Conservation (phyloP, 2,888 invertebrate genomes). For the Watsonalla cultraria region DNA sequence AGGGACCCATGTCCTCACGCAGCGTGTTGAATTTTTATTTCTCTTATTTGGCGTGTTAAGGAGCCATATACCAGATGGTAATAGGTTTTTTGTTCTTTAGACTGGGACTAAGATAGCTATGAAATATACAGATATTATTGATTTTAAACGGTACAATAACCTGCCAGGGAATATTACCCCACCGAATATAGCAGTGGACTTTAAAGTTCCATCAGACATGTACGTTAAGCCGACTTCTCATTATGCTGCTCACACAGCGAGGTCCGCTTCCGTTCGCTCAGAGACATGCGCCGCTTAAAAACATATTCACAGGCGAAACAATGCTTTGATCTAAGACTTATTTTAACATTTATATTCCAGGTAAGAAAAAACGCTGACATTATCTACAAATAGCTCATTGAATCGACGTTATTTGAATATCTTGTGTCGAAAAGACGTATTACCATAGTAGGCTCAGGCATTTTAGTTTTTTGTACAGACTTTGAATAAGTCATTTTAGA, state of each 20-base stretch:
- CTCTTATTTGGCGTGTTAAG: too few relatives aligned
- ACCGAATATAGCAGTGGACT: background rate
- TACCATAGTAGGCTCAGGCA: too few relatives aligned
- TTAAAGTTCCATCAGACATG: slow-evolving; percentile 16
- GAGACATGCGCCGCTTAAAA: slow-evolving; percentile 63
- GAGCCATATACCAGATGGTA: too few relatives aligned
- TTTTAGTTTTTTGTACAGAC: background rate
- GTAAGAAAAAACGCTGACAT: background rate
- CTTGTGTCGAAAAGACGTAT: background rate
- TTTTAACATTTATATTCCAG: slow-evolving; percentile 23
- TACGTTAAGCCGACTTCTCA: slow-evolving; percentile 30
- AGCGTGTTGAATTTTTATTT: too few relatives aligned
- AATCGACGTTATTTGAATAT: background rate
- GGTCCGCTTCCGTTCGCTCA: slow-evolving; percentile 58
- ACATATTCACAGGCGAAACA: slow-evolving; percentile 45
- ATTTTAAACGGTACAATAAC: too few relatives aligned
- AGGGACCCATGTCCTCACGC: too few relatives aligned
- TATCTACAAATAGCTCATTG: background rate
- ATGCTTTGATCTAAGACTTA: slow-evolving; percentile 38
- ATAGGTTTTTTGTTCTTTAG: too few relatives aligned
- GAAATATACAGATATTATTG: too few relatives aligned
- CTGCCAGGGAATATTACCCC: too few relatives aligned
- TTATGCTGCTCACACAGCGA: slow-evolving; percentile 56
- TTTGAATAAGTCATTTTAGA: too few relatives aligned
- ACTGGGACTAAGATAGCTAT: too few relatives aligned